Conservation (phyloP, 2,797 vertebrate species). For the Bucorvus abyssinicus region DNA sequence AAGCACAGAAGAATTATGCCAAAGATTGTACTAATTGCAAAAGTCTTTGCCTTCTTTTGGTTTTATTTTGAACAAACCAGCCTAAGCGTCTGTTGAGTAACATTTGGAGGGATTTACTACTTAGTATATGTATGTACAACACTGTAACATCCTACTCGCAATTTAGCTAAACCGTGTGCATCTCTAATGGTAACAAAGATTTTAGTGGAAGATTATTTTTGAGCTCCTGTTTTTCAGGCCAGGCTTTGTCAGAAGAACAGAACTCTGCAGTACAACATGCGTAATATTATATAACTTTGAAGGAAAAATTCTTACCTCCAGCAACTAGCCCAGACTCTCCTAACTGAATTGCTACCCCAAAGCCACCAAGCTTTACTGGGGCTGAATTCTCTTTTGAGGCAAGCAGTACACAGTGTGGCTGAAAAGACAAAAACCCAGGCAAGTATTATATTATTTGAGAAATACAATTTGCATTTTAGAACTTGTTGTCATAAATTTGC, state of each 20-base stretch:
- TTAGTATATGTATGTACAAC: background rate
- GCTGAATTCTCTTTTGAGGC: slow-evolving; percentile 98
- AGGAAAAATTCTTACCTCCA: slow-evolving; percentile 86
- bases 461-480: background rate
- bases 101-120: background rate
- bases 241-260: background rate
- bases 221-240: background rate
- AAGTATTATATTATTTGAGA: slow-evolving; percentile 8
- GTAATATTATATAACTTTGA: background rate
- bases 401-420: slow-evolving; percentile 97
- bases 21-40: background rate
- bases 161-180: background rate
- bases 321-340: slow-evolving; percentile 97
- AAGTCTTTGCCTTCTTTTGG: background rate
- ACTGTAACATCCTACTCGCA: background rate
- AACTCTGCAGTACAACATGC: background rate
- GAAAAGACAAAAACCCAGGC: slow-evolving; percentile 61
- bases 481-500: background rate
- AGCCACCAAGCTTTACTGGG: slow-evolving; percentile 95
- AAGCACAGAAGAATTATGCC: background rate
- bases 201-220: background rate
- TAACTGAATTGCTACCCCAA: slow-evolving; percentile 97
- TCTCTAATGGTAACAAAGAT: background rate
- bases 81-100: background rate
- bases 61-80: background rate